Base-by-base conservation (phyloP, 1,140 invertebrate genomes). In the Pseudomyrmex pallidus region DNA sequence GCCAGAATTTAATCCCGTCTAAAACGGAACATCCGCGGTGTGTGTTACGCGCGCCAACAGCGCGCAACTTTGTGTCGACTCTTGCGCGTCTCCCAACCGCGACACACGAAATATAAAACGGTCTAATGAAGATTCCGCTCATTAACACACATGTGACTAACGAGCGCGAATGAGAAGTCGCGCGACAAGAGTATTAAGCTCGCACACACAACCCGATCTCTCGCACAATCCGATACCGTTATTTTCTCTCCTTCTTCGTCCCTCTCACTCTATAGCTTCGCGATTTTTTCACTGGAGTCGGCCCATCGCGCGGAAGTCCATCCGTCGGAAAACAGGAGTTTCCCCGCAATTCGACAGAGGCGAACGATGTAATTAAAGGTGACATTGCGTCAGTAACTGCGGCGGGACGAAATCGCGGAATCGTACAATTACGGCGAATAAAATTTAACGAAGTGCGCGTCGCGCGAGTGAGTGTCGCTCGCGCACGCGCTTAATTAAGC, bases 391-490 rank as follows among this genome's bases (percentile, higher is more conserved):
- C 57, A 62, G 22, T 50, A 22, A 46, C 44, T 15, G 52, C 61
- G 44, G 17, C 20, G 46, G 17, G 20, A 64, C 82, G 82, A 78
- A 48, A 72, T 63, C 76, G 74, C 70, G 54, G 87, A 35, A 35
- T 86, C 77, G 86, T 84, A 86, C 86, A 89, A 91, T 90, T 89
- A 90, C 85, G 84, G 72, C 70, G 87, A 88, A 91, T 91, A 90
- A 91, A 90, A 91, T 91, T 90, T 91, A 91, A 90, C 86, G 89
- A 91, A 90, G 88, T 88, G 84, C 82, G 68, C 61, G 74, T 80
- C 83, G 88, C 87, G 86, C 76, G 85, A 62, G 63, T 76, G 74
- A 35, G 72, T 85, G 83, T 87, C 83, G 68, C 78, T 64, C 70
- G 80, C 87, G 73, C 85, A 89, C 85, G 83, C 76, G 87, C 85